phyloP scores from a whole-genome alignment of 2,888 invertebrate species.

The Hydroisotoma schaefferi region DNA sequence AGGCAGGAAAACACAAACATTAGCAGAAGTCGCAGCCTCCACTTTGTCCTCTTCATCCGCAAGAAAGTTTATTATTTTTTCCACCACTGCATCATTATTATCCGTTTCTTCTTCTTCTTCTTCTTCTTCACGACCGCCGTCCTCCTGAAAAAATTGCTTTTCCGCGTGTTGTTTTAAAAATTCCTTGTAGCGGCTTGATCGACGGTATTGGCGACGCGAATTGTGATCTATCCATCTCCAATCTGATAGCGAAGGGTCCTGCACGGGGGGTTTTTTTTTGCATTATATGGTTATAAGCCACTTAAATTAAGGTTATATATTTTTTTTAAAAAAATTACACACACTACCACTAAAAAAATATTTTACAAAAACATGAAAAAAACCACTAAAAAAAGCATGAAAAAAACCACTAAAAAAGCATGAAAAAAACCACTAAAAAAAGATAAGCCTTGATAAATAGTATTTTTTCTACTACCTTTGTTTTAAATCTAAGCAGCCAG shows the following conservation, averaged over 20 bases:
- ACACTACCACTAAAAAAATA: background rate
- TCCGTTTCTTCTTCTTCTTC: background rate
- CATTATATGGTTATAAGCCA: no score
- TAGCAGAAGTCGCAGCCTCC: no score
- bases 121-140: no score
- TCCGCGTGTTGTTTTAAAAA: conserved; percentile 15
- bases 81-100: background rate
- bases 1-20: no score
- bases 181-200: conserved; percentile 50
- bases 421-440: background rate
- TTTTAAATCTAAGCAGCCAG: conserved; percentile 33
- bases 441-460: no score
- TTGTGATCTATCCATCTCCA: conserved; percentile 83
- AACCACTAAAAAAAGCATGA: no score
- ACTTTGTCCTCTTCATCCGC: no score
- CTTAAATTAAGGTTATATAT: no score
- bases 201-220: conserved; percentile 71
- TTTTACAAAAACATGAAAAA: no score
- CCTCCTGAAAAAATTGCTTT: background rate
- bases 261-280: no score
- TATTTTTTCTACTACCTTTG: conserved; percentile 24
- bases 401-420: no score
- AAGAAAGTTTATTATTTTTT: background rate
- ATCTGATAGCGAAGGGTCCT: conserved; percentile 78
- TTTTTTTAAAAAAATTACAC: background rate